phyloP scores from a whole-genome alignment of 2,888 invertebrate species.

The Amphipyra berbera region DNA sequence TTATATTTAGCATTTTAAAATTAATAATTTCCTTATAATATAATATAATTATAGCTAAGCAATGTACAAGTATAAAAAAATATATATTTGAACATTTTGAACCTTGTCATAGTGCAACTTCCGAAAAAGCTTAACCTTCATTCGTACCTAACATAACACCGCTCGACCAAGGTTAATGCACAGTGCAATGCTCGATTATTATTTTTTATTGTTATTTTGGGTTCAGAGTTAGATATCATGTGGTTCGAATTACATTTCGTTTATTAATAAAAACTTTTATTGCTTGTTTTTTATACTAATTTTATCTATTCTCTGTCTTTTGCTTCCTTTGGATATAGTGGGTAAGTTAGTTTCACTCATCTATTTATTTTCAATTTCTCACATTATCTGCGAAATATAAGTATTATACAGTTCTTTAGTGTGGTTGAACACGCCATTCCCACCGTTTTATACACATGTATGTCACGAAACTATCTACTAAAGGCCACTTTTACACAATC shows the following conservation, averaged over 20 bases:
- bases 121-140: conserved; percentile 18
- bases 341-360: conserved; percentile 50
- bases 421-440: conserved; percentile 5
- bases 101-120: conserved; percentile 11
- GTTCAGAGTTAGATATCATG: background rate
- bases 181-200: conserved; percentile 18
- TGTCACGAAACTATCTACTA: conserved; percentile 5
- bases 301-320: conserved; percentile 38
- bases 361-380: conserved; percentile 12
- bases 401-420: background rate
- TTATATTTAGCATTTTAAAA: background rate
- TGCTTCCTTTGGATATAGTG: conserved; percentile 53
- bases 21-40: too few relatives aligned
- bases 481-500: conserved; percentile 4
- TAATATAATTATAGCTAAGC: too few relatives aligned
- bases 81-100: conserved; percentile 4
- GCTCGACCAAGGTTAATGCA: conserved; percentile 23
- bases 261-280: background rate
- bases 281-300: conserved; percentile 34
- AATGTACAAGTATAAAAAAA: background rate
- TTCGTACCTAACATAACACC: background rate
- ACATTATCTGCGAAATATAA: background rate
- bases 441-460: background rate
- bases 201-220: conserved; percentile 2
- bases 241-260: background rate